A percentile compares a stretch with the other conserved stretches of the same genome.
Conservation (phyloP, 2,888 invertebrate species). For the Drosophila formosana region DNA sequence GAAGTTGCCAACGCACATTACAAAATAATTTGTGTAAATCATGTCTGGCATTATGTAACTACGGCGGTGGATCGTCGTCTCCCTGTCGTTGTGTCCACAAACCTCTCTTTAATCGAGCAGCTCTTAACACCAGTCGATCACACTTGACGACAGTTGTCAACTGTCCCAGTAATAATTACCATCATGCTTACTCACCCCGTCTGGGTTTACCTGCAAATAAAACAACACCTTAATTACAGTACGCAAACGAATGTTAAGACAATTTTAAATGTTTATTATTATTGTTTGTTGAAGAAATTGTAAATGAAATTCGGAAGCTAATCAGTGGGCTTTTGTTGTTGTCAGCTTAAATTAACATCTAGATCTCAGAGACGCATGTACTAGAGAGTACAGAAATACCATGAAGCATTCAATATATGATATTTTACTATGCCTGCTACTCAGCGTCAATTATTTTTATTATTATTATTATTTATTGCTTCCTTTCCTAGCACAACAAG, state of each 20-base stretch:
- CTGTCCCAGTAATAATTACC: conserved; percentile 1
- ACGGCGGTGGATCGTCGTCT: background rate
- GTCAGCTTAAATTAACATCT: no score
- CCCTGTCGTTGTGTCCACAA: background rate
- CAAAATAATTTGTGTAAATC: conserved; percentile 80
- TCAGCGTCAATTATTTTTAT: no score
- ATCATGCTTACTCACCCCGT: background rate
- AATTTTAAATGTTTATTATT: no score
- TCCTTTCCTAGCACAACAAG: no score
- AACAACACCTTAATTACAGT: conserved; percentile 33
- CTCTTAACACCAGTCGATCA: conserved; percentile 60
- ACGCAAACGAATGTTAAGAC: background rate
- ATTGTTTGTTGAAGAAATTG: no score
- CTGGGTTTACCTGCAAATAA: background rate
- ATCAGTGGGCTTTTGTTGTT: no score
- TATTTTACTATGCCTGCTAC: no score
- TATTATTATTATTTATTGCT: no score
- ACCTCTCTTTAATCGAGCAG: conserved; percentile 44
- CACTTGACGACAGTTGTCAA: conserved; percentile 48
- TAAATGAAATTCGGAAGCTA: no score
- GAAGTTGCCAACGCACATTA: conserved; percentile 65
- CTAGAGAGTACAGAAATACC: no score
- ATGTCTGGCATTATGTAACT: conserved; percentile 68
- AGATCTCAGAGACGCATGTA: no score
- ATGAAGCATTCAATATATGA: no score